Base-by-base conservation (phyloP, 1,140 invertebrate species). In the Calephelis virginiensis region DNA sequence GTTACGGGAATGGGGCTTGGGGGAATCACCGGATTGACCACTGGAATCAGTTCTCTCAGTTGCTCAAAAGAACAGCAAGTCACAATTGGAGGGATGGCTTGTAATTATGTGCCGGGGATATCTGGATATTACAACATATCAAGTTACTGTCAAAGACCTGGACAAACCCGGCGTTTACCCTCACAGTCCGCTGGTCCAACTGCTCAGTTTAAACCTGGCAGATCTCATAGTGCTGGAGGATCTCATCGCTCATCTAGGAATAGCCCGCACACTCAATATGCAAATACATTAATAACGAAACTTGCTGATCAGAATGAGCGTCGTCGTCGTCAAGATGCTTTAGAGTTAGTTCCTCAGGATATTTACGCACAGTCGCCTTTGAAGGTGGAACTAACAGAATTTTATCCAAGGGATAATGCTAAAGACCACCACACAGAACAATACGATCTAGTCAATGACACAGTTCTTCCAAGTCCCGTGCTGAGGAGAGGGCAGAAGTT, bases 341-440 rank as follows among this genome's bases (percentile, higher is more conserved):
- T 92, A 77, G 91, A 92, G 64, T 78, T 88, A 71, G 84, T 91
- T 68, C 89, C 91, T 8, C 90, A 91, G 67, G 90, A 86, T 65
- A 91, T 89, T 70, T 92, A 91, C 68, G 89, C 87, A 5, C 90
- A 92, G 79, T 92, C 93, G 59, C 92, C 93, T 1, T 75, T 94
- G 64, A 92, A 92, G 72, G 93, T 95, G 5, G 91, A 94, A 47
- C 78, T 92, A 4, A 92, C 94, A 6, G 94, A 95, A 74, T 93
- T 95, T 67, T 94, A 94, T 76, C 92, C 93, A 8, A 81, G 91
- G 63, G 93, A 94, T 64, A 96, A 96, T 79, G 92, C 93, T 2
- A 92, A 92, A 70, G 92, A 92, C 47, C 94, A 95, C 78, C 93
- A 94, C 72, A 95, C 95, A 10, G 92, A 93, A 66, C 91, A 93